Percentiles rank a stretch among this genome's conserved stretches.
Conservation (phyloP, 2,888 invertebrate genomes). For the Aricia artaxerxes region DNA sequence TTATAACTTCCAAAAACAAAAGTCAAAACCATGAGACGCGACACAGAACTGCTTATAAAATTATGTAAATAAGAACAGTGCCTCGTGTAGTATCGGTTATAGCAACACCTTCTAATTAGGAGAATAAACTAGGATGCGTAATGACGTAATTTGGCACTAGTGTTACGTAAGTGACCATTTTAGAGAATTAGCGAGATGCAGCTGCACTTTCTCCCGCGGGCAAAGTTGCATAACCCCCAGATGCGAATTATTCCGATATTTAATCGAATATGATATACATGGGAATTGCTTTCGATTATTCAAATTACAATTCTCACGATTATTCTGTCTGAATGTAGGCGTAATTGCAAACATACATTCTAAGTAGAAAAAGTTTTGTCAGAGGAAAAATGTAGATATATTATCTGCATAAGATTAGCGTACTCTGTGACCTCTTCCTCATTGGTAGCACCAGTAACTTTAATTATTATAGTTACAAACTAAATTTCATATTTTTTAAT, state of each 20-base stretch:
- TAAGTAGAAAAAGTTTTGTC: background rate
- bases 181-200: constrained; percentile 56
- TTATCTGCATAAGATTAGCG: background rate
- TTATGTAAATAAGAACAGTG: background rate
- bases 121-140: background rate
- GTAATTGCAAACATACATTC: background rate
- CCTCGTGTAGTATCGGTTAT: background rate
- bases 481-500: background rate
- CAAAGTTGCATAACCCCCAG: constrained; percentile 54
- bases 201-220: constrained; percentile 63
- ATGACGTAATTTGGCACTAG: constrained; percentile 32
- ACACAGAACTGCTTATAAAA: background rate
- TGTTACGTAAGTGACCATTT: constrained; percentile 39
- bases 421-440: background rate
- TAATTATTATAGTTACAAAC: background rate
- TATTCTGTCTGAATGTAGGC: background rate
- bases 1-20: constrained; percentile 36
- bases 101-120: background rate
- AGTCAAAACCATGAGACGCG: background rate
- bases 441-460: background rate
- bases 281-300: constrained; percentile 11
- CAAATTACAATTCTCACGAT: background rate
- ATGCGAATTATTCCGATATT: constrained; percentile 11
- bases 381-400: background rate
- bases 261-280: constrained; percentile 23